A percentile compares a stretch with the other conserved stretches of the same genome.
Evolutionary conservation across 2,113 vertebrate genomes (phyloP).

Genomic region (Megaleporinus macrocephalus): DNA sequence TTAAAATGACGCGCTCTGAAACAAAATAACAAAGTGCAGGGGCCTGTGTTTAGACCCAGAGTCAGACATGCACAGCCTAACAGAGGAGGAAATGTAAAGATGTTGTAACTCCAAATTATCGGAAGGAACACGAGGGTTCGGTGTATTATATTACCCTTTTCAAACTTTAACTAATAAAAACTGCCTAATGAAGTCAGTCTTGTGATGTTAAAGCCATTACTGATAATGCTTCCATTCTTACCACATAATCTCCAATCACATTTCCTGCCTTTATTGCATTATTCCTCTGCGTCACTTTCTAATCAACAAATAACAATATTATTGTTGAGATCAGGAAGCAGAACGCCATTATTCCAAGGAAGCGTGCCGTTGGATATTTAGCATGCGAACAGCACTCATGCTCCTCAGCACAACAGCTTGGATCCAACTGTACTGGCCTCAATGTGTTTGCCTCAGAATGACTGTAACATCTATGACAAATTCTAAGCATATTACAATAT

Average conservation of each 20-base stretch:
- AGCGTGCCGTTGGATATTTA: conserved; percentile 5
- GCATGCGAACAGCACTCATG: conserved; percentile 1
- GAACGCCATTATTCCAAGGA: neutral
- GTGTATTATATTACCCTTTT: conserved; percentile 12
- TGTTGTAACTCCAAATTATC: conserved; percentile 1
- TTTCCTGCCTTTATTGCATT: conserved; percentile 47
- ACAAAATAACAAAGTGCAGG: too few relatives aligned
- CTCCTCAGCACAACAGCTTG: conserved; percentile 17
- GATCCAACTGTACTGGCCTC: neutral
- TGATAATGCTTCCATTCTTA: conserved; percentile 28
- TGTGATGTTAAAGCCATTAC: conserved; percentile 19
- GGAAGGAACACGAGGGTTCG: conserved; percentile 23
- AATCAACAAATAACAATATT: conserved; percentile 36
- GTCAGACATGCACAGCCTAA: neutral
- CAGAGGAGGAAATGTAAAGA: conserved; percentile 46
- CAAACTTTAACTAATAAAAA: conserved; percentile 24
- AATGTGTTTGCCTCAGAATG: neutral
- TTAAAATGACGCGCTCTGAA: too few relatives aligned
- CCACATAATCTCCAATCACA: conserved; percentile 32
- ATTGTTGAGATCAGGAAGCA: conserved; percentile 30
- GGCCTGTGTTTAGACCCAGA: neutral
- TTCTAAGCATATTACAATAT: conserved; percentile 1
- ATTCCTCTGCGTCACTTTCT: conserved; percentile 42
- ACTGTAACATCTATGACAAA: neutral
- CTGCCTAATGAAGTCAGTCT: conserved; percentile 37